These are phyloP conservation scores for Sycophila texana DNA, from an alignment of 2,888 invertebrate species.

Conservation along the genomic window DNA sequence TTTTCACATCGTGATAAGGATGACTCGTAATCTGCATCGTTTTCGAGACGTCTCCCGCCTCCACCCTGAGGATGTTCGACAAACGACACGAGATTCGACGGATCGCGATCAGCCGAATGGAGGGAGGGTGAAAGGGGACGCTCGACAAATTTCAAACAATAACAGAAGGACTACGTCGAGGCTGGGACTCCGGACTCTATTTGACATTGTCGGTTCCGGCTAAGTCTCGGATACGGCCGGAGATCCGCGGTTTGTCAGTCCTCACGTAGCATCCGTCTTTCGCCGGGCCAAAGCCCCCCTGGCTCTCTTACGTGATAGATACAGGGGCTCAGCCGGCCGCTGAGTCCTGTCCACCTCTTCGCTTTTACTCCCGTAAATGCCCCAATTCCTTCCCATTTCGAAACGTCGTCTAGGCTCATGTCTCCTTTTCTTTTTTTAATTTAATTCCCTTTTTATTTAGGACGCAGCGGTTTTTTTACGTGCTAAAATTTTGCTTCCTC, in stretches of 20 bases:
- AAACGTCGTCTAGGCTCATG: too few relatives aligned
- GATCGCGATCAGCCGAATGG: background rate
- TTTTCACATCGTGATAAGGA: too few relatives aligned
- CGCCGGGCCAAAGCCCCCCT: constrained; percentile 3
- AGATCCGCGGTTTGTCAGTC: background rate
- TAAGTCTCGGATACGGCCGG: background rate
- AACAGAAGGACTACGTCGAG: background rate
- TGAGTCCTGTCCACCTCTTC: too few relatives aligned
- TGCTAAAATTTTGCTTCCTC: too few relatives aligned
- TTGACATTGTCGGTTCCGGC: constrained; percentile 38
- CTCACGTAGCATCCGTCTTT: constrained; percentile 37
- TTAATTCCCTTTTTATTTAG: too few relatives aligned
- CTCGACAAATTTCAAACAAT: background rate
- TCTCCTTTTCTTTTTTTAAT: too few relatives aligned
- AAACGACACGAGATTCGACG: background rate
- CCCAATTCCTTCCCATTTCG: too few relatives aligned
- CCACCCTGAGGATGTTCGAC: too few relatives aligned
- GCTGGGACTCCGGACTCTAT: background rate
- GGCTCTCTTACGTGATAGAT: constrained; percentile 63
- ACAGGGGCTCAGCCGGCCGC: constrained; percentile 53
- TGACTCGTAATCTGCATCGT: background rate
- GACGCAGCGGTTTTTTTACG: too few relatives aligned
- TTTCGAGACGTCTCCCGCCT: too few relatives aligned
- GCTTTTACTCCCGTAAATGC: too few relatives aligned
- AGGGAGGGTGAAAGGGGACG: background rate